Base-by-base conservation (phyloP, 2,888 invertebrate genomes). In the Acanthosepion pharaonis region DNA sequence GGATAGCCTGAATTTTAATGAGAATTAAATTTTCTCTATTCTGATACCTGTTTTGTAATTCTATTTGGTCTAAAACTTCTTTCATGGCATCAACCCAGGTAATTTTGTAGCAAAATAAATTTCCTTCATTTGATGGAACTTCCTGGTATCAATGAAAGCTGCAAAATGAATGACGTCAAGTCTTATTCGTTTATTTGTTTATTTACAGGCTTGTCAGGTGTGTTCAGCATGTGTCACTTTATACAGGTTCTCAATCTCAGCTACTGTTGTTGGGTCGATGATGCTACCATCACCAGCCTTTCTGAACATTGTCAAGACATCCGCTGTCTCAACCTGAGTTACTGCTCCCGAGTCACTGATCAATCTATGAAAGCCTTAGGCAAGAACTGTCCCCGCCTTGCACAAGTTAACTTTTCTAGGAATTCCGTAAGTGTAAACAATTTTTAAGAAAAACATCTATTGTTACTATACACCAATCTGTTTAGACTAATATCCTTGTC, bases 221-320 rank as follows among this genome's bases (percentile, higher is more conserved):
- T 49, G 5, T n/a, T 93, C 51, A 93, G 49, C 5, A 28, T 51
- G 28, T 93, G 92, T 49, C 53, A 15, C 28, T 28, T 18, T 11
- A 28, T 93, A 8, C 49, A 93, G 33, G 92, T 93, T 51, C n/a
- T 93, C 18, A 93, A n/a, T 93, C 92, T 93, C 48, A 93, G 92
- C 18, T 53, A 53, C 23, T 93, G 92, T 93, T n/a, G 25, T 28
- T n/a, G n/a, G 15, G 78, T 33, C 15, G 78, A 78, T 78, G 78
- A 78, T 78, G 78, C 9, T 78, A 33, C 78, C 5, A 33, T 78
- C 11, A n/a, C 11, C 18, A 78, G 78, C 18, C 33, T 78, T 23
- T 78, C 78, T 33, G 33, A 78, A n/a, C n/a, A 78, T 78, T 78
- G 78, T 33, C n/a, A 78, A 5, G 78, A 18, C n/a, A 78, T 78